Conservation (phyloP, 35 echinoderm and acorn worm species). For the Holothuria glaberrima region DNA sequence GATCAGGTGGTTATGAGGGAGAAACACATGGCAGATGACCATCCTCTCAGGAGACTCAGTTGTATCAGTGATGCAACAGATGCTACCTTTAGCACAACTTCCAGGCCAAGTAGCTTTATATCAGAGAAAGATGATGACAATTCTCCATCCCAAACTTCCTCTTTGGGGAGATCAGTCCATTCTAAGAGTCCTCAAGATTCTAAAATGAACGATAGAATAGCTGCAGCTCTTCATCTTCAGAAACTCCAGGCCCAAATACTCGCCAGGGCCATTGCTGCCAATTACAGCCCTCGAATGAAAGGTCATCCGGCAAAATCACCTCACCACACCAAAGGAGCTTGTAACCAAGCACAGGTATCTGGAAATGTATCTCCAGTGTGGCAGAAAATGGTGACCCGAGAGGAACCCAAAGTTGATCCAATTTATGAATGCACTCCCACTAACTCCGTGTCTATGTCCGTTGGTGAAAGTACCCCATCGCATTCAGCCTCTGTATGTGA, state of each 20-base stretch:
- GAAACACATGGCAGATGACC: conserved; percentile 93
- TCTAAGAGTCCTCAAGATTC: conserved; percentile 41
- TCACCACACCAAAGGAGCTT: background rate
- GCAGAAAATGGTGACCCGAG: conserved; percentile 52
- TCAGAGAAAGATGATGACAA: conserved; percentile 72
- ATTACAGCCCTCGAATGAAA: conserved; percentile 37
- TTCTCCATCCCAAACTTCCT: conserved; percentile 7
- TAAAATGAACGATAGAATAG: conserved; percentile 48
- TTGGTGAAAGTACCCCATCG: conserved; percentile 18
- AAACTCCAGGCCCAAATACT: conserved; percentile 66
- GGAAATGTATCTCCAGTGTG: conserved; percentile 57
- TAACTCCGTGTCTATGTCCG: background rate
- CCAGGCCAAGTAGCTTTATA: conserved; percentile 90
- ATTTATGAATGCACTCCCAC: conserved; percentile 6
- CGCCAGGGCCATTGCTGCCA: conserved; percentile 55
- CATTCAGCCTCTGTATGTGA: conserved; percentile 32
- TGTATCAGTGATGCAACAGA: conserved; percentile 97
- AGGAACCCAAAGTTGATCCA: conserved; percentile 10
- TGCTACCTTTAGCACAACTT: conserved; percentile 93
- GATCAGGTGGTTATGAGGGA: conserved; percentile 98
- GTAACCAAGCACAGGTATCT: conserved; percentile 36
- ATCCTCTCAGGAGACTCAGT: conserved; percentile 89
- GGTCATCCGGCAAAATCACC: conserved; percentile 3
- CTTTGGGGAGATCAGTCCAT: conserved; percentile 20
- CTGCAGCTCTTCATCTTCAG: conserved; percentile 66